phyloP scores from a whole-genome alignment of 2,113 vertebrate species.

The Amphiprion percula region DNA sequence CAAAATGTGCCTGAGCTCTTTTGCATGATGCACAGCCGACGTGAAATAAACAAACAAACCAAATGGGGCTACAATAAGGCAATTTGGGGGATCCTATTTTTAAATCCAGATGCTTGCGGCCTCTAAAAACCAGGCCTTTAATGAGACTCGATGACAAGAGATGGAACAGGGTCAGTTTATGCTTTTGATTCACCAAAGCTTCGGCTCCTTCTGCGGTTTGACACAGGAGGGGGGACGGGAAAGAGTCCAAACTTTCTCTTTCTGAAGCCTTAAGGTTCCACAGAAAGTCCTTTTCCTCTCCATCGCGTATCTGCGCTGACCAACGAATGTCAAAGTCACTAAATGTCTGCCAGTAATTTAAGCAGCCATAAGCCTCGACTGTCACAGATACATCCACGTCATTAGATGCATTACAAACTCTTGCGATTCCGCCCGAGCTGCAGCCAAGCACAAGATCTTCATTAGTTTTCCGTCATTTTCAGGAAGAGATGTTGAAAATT shows the following conservation, averaged over 20 bases:
- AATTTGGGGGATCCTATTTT: constrained; percentile 69
- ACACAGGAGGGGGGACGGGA: constrained; percentile 42
- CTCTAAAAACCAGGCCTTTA: constrained; percentile 57
- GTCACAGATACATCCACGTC: constrained; percentile 23
- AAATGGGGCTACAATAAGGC: constrained; percentile 65
- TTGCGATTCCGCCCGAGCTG: not conserved
- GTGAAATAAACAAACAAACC: constrained; percentile 73
- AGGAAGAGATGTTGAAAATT: constrained; percentile 23
- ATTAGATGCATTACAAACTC: constrained; percentile 29
- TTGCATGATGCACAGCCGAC: constrained; percentile 55
- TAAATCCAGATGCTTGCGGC: constrained; percentile 72
- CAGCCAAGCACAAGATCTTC: constrained; percentile 33
- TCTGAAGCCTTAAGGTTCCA: constrained; percentile 24
- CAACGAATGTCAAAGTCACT: constrained; percentile 32
- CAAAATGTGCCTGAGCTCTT: constrained; percentile 48
- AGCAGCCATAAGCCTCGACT: constrained; percentile 18
- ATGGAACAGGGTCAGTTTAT: constrained; percentile 69
- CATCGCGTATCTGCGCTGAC: constrained; percentile 14
- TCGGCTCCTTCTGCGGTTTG: constrained; percentile 53
- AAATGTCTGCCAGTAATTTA: constrained; percentile 23
- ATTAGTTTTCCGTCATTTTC: constrained; percentile 34
- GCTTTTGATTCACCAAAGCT: constrained; percentile 68
- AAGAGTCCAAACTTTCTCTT: constrained; percentile 48
- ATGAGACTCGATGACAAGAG: constrained; percentile 73
- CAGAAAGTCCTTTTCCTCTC: constrained; percentile 23